Evolutionary conservation across 2,797 vertebrate species (phyloP), one percentile per base, ranked within the genome.

Genomic region (Argentina silus): DNA sequence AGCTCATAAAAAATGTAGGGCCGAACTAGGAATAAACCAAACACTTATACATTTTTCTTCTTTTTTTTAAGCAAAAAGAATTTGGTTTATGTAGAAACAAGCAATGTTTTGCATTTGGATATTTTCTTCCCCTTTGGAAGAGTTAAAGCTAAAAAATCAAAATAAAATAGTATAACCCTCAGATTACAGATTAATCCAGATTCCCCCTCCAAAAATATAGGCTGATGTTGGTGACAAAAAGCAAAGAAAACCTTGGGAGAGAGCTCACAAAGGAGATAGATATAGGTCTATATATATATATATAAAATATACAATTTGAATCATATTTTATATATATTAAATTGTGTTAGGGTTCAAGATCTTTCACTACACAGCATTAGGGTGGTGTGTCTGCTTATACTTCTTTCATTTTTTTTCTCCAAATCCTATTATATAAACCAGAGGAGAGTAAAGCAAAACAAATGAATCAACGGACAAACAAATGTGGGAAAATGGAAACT

Each of bases 31-130:
- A 96, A 95, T 91, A 90, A 95, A 93, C 90, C 91, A 90, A 89
- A 93, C 90, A 94, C 89, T 91, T 89, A 90, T 80, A 90, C 87
- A 86, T 89, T 91, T 66, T 80, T 90, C 94, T 91, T 89, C 86
- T 56, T 74, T 76, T 88, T 95, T 93, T 92, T 93, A 90, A 93
- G 91, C 93, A 95, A 94, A 94, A 94, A 90, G 87, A 88, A 69
- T 95, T 95, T 96, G 93, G 93, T 95, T 95, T 95, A 95, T 96
- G 94, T 94, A 96, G 92, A 95, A 96, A 96, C 95, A 95, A 95
- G 93, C 85, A 92, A 94, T 93, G 92, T 91, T 94, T 95, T 95
- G 93, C 94, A 95, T 95, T 94, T 94, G 90, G 93, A 95, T 93
- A 95, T 90, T 94, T 91, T 91, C 78, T 84, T 87, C 87, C 85